These are phyloP conservation scores for Mus spretus DNA, from an alignment of 2,797 vertebrate genomes.

Conservation along the genomic window DNA sequence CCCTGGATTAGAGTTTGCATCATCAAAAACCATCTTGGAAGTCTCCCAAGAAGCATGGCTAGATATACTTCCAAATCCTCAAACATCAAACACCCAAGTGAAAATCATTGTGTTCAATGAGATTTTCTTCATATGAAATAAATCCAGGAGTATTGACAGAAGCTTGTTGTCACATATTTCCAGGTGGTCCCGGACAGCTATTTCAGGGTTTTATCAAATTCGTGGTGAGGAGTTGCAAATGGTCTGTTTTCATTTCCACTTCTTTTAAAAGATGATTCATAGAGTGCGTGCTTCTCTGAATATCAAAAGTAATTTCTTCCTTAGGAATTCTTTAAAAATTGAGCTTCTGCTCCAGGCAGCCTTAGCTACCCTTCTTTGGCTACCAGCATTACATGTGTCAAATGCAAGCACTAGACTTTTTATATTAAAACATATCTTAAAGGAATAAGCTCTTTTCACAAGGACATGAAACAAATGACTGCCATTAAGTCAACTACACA, in stretches of 20 bases:
- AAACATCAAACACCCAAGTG: constrained; percentile 32
- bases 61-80: constrained; percentile 17
- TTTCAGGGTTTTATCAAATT: constrained; percentile 29
- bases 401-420: constrained; percentile 62
- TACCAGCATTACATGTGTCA: background rate
- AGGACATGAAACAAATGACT: constrained; percentile 68
- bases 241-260: background rate
- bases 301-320: background rate
- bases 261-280: constrained; percentile 29
- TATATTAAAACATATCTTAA: constrained; percentile 66
- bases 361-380: background rate
- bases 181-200: background rate
- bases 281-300: background rate
- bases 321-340: background rate
- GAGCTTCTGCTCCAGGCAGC: background rate
- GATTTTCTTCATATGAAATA: constrained; percentile 40
- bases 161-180: constrained; percentile 38
- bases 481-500: constrained; percentile 57
- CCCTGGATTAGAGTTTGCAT: background rate
- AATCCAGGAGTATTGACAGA: background rate
- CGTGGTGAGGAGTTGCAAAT: constrained; percentile 35
- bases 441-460: constrained; percentile 67
- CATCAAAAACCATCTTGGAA: constrained; percentile 49
- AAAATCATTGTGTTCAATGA: constrained; percentile 59
- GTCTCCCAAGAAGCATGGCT: constrained; percentile 11